Evolutionary conservation across 2,888 invertebrate genomes (phyloP).

Genomic region (Morinoia aosen): DNA sequence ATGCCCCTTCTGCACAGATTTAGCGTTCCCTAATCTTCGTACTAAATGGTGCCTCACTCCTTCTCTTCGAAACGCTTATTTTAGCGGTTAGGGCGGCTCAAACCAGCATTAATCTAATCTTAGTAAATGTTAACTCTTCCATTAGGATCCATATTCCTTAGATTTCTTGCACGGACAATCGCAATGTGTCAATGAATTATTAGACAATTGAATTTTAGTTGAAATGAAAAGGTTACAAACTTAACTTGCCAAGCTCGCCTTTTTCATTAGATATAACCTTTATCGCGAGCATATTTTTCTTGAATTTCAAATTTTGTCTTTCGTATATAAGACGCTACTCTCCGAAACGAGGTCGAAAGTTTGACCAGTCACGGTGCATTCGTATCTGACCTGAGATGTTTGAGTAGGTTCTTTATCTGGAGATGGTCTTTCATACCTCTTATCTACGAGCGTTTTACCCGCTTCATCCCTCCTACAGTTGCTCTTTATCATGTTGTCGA

Average conservation of each 20-base stretch:
- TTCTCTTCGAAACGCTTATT: too few relatives aligned
- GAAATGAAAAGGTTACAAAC: neutral
- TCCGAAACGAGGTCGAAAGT: neutral
- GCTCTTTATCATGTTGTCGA: neutral
- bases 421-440: neutral
- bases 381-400: neutral
- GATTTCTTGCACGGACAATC: neutral
- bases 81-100: too few relatives aligned
- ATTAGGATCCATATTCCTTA: neutral
- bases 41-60: too few relatives aligned
- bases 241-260: neutral
- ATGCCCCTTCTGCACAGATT: too few relatives aligned
- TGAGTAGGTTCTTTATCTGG: neutral
- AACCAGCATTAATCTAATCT: too few relatives aligned
- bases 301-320: neutral
- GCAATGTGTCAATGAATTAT: neutral
- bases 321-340: neutral
- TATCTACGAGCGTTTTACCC: neutral
- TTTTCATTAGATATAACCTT: neutral
- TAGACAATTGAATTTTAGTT: neutral
- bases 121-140: too few relatives aligned
- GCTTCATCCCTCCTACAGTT: neutral
- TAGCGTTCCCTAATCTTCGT: too few relatives aligned
- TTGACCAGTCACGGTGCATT: neutral
- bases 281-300: neutral